A percentile compares a stretch with the other conserved stretches of the same genome.
Conservation (phyloP, 2,113 vertebrate genomes). For the Pterocles orientalis region DNA sequence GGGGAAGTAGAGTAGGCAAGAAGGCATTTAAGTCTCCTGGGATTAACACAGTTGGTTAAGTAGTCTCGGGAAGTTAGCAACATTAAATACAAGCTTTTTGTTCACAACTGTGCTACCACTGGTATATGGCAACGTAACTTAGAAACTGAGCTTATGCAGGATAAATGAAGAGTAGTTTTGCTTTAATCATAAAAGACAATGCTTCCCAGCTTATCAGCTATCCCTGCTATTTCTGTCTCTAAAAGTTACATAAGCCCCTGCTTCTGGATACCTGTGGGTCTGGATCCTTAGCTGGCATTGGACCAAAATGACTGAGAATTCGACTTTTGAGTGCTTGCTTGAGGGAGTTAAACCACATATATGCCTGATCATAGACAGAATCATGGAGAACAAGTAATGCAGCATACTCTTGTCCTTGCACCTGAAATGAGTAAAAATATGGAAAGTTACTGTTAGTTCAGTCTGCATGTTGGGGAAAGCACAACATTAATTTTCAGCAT, state of each 20-base stretch:
- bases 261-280: conserved; percentile 78
- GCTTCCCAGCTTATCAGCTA: neutral
- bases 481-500: neutral
- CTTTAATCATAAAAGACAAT: conserved; percentile 4
- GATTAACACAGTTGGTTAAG: neutral
- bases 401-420: conserved; percentile 77
- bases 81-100: neutral
- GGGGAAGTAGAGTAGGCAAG: neutral
- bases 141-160: neutral
- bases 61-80: conserved; percentile 10
- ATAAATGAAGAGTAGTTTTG: neutral
- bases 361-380: conserved; percentile 81
- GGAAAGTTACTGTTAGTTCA: neutral
- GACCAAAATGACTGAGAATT: conserved; percentile 83
- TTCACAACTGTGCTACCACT: neutral
- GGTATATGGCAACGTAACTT: neutral
- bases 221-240: neutral
- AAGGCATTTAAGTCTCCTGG: neutral
- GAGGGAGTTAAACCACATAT: conserved; percentile 80
- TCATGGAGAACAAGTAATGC: conserved; percentile 77
- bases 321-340: conserved; percentile 78
- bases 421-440: conserved; percentile 63
- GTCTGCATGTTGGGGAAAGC: neutral
- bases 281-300: conserved; percentile 82
- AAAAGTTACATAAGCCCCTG: neutral